Evolutionary conservation across 2,888 invertebrate genomes (phyloP), one percentile per base, ranked within the genome.

Genomic region (Euphydryas editha): DNA sequence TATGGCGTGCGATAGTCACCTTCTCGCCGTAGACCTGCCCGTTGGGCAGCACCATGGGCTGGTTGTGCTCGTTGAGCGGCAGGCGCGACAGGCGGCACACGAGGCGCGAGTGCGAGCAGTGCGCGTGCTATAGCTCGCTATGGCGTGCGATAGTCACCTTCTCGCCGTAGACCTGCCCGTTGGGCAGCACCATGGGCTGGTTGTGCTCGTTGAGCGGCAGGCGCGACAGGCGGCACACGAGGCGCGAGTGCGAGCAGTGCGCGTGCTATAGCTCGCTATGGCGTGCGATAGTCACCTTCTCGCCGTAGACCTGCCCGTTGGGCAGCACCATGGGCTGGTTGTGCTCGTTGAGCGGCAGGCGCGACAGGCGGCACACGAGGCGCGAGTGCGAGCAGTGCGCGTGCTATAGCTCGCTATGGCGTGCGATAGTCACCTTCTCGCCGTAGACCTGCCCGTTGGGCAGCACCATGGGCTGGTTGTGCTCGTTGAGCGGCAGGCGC

Each of bases 261-360:
- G n/a, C 10, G 18, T 18, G n/a, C n/a, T n/a, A n/a, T n/a, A n/a
- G n/a, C n/a, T n/a, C n/a, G n/a, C n/a, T n/a, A n/a, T n/a, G n/a
- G n/a, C 1, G 36, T 6, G 36, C 4, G 36, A 6, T 4, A 36
- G 36, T 36, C 36, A 36, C 97, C 94, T 97, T 95, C 90, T 98
- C 97, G 11, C 98, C 98, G 82, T 98, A 99, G 67, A 99, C 98
- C 90, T 98, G 97, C 65, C 99, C 99, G 92, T 99, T 99, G 70
- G 99, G 99, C 89, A 99, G 94, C 96, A 99, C 98, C 96, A 99
- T 97, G 11, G 99, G 99, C 76, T 98, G 98, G 93, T 99, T 99
- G 89, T 99, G 97, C 85, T 99, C 99, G 92, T 99, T 99, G 78
- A 99, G 94, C 57, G 98, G 96, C 77, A 96, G 94, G 36, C 98